Evolutionary conservation across 2,113 vertebrate species (phyloP), one percentile per base, ranked within the genome.

Genomic region (Oryzias celebensis): DNA sequence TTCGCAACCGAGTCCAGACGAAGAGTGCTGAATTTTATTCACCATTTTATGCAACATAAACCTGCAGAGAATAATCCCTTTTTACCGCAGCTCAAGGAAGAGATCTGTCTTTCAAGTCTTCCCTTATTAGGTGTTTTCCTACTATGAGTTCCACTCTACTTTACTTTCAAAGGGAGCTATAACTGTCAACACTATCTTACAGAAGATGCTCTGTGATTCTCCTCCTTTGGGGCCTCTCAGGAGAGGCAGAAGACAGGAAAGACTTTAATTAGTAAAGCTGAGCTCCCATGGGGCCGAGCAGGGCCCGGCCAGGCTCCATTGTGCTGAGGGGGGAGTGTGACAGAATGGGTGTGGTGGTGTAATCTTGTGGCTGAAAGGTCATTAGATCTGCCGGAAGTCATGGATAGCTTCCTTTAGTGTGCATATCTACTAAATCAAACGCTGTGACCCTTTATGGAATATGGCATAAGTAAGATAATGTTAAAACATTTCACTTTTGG

Each of bases 231-330:
- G 57, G 73, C 65, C 59, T 65, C 71, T 52, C 22, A 15, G 56
- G 53, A 71, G 57, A 46, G 65, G 18, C 26, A 62, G 57, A 72
- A 60, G 63, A 82, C 88, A 90, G 89, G 83, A 90, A 90, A 62
- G 41, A 15, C 59, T 59, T 49, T 50, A 64, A 84, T 91, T 80
- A 84, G 59, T 14, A 65, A 58, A 65, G 59, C 72, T 68, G 53
- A 61, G 67, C 62, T 81, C 87, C 71, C 83, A 69, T 50, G 22
- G 62, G 66, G 81, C 48, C 41, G 15, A 41, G 66, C 17, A 7
- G 52, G 52, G 23, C 57, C 24, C 58, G 31, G 73, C 50, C 24
- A 63, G 58, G 50, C 49, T 59, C 52, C 68, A 42, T 67, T 36
- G 73, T 46, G 70, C 62, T 7, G 5, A 26, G 22, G 26, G 70